A percentile compares a stretch with the other conserved stretches of the same genome.
These are phyloP conservation scores for Idaea aversata DNA, from an alignment of 2,888 invertebrate genomes.

Conservation along the genomic window DNA sequence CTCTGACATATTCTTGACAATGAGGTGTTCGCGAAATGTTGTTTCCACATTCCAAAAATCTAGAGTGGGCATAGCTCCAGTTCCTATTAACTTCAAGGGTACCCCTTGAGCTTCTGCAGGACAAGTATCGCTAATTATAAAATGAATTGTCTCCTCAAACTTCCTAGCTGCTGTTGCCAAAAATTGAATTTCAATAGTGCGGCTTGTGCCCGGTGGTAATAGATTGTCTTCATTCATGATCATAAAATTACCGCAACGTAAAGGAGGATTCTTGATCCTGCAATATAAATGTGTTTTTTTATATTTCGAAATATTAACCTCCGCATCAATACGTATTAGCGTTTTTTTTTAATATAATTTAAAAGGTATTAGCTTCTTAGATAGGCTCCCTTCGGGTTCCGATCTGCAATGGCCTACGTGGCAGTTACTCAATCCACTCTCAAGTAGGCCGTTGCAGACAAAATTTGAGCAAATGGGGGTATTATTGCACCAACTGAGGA, in stretches of 20 bases:
- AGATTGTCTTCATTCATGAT: conserved; percentile 70
- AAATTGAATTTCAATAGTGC: conserved; percentile 66
- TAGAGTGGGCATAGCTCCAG: conserved; percentile 78
- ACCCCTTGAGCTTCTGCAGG: conserved; percentile 75
- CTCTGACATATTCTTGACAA: conserved; percentile 75
- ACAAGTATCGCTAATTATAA: conserved; percentile 70
- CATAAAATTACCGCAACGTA: conserved; percentile 68
- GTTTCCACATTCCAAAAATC: conserved; percentile 79
- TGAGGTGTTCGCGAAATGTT: conserved; percentile 81
- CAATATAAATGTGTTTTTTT: background rate
- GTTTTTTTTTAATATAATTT: no score
- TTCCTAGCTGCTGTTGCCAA: conserved; percentile 53
- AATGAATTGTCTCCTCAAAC: conserved; percentile 67
- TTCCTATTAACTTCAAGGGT: conserved; percentile 69
- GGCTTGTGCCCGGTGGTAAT: conserved; percentile 67
- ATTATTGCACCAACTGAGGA: no score
- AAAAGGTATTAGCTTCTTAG: no score
- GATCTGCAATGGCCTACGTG: no score
- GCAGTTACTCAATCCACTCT: no score
- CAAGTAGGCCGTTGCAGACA: no score
- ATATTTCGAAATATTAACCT: background rate
- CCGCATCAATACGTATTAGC: background rate
- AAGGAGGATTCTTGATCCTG: conserved; percentile 63
- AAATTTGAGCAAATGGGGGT: no score
- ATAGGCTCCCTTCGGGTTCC: no score